Conservation (phyloP, 1,140 invertebrate genomes). For the Sitodiplosis mosellana region DNA sequence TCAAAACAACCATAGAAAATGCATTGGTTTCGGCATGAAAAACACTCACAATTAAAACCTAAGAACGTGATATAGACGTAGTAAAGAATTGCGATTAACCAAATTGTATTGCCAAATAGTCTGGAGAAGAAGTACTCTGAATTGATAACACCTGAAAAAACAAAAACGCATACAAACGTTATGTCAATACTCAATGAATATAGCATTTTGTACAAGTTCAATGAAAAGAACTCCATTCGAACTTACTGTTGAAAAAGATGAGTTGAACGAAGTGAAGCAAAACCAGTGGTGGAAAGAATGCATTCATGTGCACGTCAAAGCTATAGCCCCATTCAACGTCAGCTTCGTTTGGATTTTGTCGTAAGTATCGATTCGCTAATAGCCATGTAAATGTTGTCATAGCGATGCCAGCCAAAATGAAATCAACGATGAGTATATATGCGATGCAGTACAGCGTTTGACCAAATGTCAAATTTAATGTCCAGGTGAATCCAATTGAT, state of each 20-base stretch:
- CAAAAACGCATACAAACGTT: background rate
- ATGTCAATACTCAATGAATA: too few species aligned
- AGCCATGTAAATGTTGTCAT: slow-evolving; percentile 85
- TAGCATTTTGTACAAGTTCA: too few species aligned
- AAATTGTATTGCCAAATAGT: slow-evolving; percentile 84
- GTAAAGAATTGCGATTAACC: slow-evolving; percentile 79
- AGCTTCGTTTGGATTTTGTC: slow-evolving; percentile 41
- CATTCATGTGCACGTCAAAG: slow-evolving; percentile 98
- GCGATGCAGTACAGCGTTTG: slow-evolving; percentile 75
- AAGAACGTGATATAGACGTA: slow-evolving; percentile 97
- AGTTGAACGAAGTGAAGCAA: slow-evolving; percentile 87
- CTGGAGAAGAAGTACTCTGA: slow-evolving; percentile 55
- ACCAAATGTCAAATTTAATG: slow-evolving; percentile 52
- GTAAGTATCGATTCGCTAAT: slow-evolving; percentile 64
- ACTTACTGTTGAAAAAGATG: slow-evolving; percentile 71
- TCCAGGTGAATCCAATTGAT: slow-evolving; percentile 74
- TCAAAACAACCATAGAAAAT: too few species aligned
- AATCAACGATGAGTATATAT: slow-evolving; percentile 90
- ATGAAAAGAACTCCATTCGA: too few species aligned
- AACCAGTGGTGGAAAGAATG: slow-evolving; percentile 88
- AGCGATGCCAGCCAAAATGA: slow-evolving; percentile 69
- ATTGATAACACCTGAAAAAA: slow-evolving; percentile 49
- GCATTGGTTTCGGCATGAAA: too few species aligned
- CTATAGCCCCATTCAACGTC: slow-evolving; percentile 98
- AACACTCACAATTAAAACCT: slow-evolving; percentile 81